Percentiles rank a stretch among this genome's conserved stretches.
Conservation (phyloP, 2,113 vertebrate genomes). For the Equus quagga region DNA sequence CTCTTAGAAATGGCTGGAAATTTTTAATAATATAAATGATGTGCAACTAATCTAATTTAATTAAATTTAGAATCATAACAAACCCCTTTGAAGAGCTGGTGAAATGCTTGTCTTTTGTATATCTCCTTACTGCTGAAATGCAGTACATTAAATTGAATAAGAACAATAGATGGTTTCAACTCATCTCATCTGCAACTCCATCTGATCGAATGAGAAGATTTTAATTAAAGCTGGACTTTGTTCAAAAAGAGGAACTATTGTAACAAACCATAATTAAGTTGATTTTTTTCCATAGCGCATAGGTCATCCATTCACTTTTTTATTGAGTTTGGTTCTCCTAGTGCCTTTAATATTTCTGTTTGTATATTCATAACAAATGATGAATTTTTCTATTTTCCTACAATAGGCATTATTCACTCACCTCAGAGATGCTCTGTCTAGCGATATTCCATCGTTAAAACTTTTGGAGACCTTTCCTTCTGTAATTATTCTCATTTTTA, state of each 20-base stretch:
- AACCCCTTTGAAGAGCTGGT: slow-evolving; percentile 54
- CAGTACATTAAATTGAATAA: slow-evolving; percentile 61
- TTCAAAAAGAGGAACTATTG: slow-evolving; percentile 27
- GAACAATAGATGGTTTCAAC: slow-evolving; percentile 67
- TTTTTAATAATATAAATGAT: slow-evolving; percentile 64
- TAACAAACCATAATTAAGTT: slow-evolving; percentile 65
- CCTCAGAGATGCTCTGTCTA: background rate
- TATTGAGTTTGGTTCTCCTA: slow-evolving; percentile 46
- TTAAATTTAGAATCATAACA: slow-evolving; percentile 69
- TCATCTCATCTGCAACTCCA: slow-evolving; percentile 61
- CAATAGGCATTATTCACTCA: slow-evolving; percentile 23
- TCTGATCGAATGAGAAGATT: slow-evolving; percentile 68
- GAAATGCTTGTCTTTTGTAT: slow-evolving; percentile 63
- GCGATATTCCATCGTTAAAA: slow-evolving; percentile 51
- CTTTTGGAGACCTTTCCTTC: background rate
- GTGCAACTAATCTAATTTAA: slow-evolving; percentile 72
- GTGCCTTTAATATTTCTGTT: slow-evolving; percentile 60
- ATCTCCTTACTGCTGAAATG: slow-evolving; percentile 37
- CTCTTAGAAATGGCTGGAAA: background rate
- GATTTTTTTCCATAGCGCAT: slow-evolving; percentile 57
- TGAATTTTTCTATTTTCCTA: slow-evolving; percentile 46
- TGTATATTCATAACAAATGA: slow-evolving; percentile 60
- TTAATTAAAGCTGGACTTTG: slow-evolving; percentile 69
- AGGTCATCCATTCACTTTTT: slow-evolving; percentile 33
- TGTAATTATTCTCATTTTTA: slow-evolving; percentile 12